Conservation (phyloP, 2,113 vertebrate species). For the Hippocampus barbouri region DNA sequence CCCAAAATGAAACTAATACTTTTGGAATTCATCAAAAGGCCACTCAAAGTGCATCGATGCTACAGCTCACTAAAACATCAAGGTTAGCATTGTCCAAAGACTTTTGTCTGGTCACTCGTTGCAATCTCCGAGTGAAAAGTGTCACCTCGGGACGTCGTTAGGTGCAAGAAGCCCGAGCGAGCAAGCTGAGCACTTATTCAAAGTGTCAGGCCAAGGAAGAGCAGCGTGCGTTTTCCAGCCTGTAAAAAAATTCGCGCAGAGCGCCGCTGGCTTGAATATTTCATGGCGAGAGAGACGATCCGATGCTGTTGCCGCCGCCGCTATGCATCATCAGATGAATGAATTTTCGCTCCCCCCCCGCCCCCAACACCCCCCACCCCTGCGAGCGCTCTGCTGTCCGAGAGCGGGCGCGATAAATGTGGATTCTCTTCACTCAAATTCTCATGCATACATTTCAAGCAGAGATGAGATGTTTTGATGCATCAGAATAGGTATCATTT, state of each 20-base stretch:
- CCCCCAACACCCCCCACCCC: neutral
- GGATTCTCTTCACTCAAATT: neutral
- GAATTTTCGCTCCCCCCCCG: conserved; percentile 1
- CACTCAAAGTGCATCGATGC: too few relatives aligned
- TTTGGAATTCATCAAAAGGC: too few relatives aligned
- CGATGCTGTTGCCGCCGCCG: conserved; percentile 10
- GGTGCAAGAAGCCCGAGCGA: neutral
- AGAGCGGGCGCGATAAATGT: neutral
- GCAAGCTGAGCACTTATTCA: conserved; percentile 36
- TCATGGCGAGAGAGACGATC: conserved; percentile 44
- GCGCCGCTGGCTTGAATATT: conserved; percentile 58
- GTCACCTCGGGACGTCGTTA: neutral
- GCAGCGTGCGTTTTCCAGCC: conserved; percentile 53
- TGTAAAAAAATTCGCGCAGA: conserved; percentile 54
- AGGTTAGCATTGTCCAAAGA: neutral
- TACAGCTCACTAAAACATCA: neutral
- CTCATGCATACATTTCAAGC: conserved; percentile 4
- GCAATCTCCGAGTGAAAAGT: neutral
- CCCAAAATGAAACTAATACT: too few relatives aligned
- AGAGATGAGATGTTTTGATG: neutral
- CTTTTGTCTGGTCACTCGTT: neutral
- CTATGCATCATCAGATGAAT: conserved; percentile 20
- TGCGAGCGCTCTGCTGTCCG: conserved; percentile 1
- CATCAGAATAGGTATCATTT: neutral
- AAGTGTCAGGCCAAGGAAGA: conserved; percentile 47